phyloP scores from a whole-genome alignment of 2,797 vertebrate genomes.

The Leuciscus waleckii region DNA sequence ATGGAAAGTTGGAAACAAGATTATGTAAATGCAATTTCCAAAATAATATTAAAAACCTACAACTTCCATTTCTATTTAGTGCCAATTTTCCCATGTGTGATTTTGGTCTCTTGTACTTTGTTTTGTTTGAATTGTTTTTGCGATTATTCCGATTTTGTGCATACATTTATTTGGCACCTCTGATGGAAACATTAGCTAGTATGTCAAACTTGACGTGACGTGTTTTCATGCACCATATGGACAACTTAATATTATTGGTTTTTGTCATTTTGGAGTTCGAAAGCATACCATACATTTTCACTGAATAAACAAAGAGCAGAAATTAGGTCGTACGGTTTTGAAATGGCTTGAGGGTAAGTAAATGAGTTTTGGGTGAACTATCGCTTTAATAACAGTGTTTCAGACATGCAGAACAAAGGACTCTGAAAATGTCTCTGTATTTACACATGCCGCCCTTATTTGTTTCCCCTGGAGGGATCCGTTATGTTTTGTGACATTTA shows the following conservation, averaged over 20 bases:
- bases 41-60: neutral
- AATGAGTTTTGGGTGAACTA: neutral
- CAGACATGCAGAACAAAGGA: neutral
- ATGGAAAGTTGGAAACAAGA: neutral
- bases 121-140: neutral
- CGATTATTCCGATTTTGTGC: neutral
- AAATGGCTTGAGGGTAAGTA: neutral
- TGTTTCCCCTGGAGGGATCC: slow-evolving; percentile 61
- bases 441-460: slow-evolving; percentile 59
- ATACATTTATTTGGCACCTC: neutral
- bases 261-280: neutral
- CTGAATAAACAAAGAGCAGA: neutral
- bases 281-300: too few species aligned
- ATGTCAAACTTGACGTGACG: neutral
- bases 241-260: neutral
- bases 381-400: neutral
- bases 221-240: neutral
- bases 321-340: neutral
- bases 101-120: neutral
- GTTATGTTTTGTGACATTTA: slow-evolving; percentile 50
- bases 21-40: neutral
- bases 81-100: neutral
- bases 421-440: slow-evolving; percentile 53
- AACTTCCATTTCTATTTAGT: neutral
- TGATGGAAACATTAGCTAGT: neutral